Evolutionary conservation across 2,888 invertebrate genomes (phyloP), one percentile per base, ranked within the genome.

Genomic region (Lepas anatifera): DNA sequence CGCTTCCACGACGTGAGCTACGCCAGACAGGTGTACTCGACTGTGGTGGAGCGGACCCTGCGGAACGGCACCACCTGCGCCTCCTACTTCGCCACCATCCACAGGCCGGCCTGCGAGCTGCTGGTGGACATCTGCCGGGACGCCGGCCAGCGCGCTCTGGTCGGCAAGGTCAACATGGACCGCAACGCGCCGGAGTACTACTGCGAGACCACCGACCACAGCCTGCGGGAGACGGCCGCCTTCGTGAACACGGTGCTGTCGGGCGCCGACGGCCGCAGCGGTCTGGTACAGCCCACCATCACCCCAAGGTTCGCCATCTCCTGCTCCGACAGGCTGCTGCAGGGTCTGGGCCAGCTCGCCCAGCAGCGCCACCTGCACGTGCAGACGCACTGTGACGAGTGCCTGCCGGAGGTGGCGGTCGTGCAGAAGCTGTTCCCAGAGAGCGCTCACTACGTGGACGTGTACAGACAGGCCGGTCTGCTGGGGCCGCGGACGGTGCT

Each of bases 161-260:
- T 95, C 46, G 95, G 95, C 0, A 95, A 95, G 85, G 88, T 94
- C 10, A 89, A 88, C 80, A 90, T 91, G 89, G 88, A 88, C 73
- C 75, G 72, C 46, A 78, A 80, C 70, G 76, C 77, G 27, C 80
- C 81, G 0, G 77, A 77, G 27, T 76, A 76, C 71, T 82, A 81
- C 73, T 71, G 75, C 67, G 78, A 78, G 73, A 70, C 70, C 8
- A 70, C 71, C 10, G 32, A 70, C 22, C 16, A 48, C n/a, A 69
- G 64, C 11, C 27, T 72, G 50, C 63, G 22, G 29, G 52, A 71
- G 41, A 70, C 70, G 2, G 69, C 70, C 16, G 71, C 70, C 4
- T 68, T 72, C 22, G 70, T 71, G 32, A 11, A 10, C 16, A 66
- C 67, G 25, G 43, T 68, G 32, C 35, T 13, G 66, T 8, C 39